These are phyloP conservation scores for Andrena praecox DNA, from an alignment of 2,888 invertebrate species.

Conservation along the genomic window DNA sequence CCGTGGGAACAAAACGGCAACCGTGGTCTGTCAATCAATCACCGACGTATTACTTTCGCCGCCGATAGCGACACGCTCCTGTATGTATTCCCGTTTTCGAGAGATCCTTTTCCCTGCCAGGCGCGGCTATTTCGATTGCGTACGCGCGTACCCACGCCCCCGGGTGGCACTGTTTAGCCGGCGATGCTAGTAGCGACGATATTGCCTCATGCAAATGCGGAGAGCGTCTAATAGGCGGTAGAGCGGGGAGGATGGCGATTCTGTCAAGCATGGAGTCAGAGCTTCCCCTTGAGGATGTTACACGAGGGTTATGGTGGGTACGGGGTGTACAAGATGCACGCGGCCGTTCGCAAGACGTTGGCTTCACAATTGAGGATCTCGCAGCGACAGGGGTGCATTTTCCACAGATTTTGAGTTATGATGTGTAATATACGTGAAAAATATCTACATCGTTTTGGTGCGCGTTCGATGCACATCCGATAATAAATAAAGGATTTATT, in stretches of 20 bases:
- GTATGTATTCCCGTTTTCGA: not conserved
- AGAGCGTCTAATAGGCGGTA: not conserved
- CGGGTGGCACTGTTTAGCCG: not conserved
- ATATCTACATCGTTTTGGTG: too few relatives aligned
- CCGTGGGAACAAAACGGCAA: conserved; percentile 38
- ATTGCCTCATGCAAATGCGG: conserved; percentile 1
- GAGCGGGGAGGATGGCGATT: not conserved
- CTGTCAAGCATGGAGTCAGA: not conserved
- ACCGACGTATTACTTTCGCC: conserved; percentile 42
- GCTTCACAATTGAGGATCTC: too few relatives aligned
- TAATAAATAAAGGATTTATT: too few relatives aligned
- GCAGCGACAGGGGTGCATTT: too few relatives aligned
- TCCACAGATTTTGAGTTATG: too few relatives aligned
- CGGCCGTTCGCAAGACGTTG: too few relatives aligned
- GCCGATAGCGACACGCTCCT: conserved; percentile 36
- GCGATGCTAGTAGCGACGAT: not conserved
- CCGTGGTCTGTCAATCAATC: conserved; percentile 51
- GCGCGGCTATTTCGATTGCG: not conserved
- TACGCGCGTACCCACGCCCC: not conserved
- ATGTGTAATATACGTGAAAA: too few relatives aligned
- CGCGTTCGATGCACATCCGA: too few relatives aligned
- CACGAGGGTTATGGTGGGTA: not conserved
- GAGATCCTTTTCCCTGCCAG: conserved; percentile 13
- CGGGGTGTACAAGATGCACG: not conserved
- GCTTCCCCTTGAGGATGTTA: not conserved